phyloP scores from a whole-genome alignment of 2,797 vertebrate genomes.

The Antrozous pallidus region DNA sequence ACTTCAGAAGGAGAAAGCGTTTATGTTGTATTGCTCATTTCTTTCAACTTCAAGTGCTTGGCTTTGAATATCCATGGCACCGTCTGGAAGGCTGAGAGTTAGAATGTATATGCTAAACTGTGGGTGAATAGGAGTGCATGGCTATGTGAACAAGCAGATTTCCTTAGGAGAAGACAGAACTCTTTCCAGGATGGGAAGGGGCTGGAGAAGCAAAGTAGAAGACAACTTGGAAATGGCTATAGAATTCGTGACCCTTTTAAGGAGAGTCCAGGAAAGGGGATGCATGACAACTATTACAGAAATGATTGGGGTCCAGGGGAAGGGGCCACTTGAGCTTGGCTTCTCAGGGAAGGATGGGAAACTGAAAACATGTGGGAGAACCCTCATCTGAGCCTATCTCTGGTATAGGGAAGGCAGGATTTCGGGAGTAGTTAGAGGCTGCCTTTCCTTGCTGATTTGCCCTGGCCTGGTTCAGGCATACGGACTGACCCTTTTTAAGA shows the following conservation, averaged over 20 bases:
- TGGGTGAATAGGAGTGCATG: background rate
- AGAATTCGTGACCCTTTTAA: background rate
- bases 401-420: background rate
- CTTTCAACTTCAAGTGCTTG: slow-evolving; percentile 33
- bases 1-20: background rate
- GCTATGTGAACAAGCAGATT: background rate
- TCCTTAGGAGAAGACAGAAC: background rate
- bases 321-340: background rate
- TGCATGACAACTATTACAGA: background rate
- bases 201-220: background rate
- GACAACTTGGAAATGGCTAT: background rate
- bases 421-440: background rate
- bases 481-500: background rate
- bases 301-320: background rate
- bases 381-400: background rate
- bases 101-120: background rate
- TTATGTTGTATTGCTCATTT: background rate
- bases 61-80: slow-evolving; percentile 1
- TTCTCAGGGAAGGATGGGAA: background rate
- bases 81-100: background rate
- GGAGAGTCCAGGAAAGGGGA: background rate
- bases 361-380: background rate
- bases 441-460: background rate
- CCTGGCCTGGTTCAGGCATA: background rate
- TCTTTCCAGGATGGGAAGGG: background rate